A percentile compares a stretch with the other conserved stretches of the same genome.
phyloP scores from a whole-genome alignment of 2,113 vertebrate genomes.

The Charadrius vociferus region DNA sequence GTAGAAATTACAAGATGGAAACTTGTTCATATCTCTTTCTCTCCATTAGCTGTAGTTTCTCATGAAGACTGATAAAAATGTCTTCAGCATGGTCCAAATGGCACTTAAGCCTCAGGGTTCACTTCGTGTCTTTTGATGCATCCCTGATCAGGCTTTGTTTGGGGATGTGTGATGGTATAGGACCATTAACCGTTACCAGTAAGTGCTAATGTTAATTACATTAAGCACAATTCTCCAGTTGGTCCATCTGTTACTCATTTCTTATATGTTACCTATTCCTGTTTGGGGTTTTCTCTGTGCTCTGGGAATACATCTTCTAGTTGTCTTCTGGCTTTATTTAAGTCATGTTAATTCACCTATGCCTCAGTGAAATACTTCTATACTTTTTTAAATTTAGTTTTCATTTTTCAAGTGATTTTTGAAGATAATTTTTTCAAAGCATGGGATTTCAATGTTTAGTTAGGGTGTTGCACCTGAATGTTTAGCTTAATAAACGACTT shows the following conservation, averaged over 20 bases:
- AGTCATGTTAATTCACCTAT: not conserved
- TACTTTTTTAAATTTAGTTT: not conserved
- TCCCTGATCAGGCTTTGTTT: slow-evolving; percentile 38
- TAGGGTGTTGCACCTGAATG: not conserved
- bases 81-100: not conserved
- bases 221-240: slow-evolving; percentile 46
- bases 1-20: not conserved
- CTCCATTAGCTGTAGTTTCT: not conserved
- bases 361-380: not conserved
- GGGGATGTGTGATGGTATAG: slow-evolving; percentile 16
- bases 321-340: not conserved
- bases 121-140: not conserved
- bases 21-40: not conserved
- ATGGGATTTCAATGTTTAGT: not conserved
- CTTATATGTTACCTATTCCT: not conserved
- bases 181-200: slow-evolving; percentile 25
- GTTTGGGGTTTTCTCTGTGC: not conserved
- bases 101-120: not conserved
- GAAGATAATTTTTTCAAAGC: not conserved
- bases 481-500: not conserved
- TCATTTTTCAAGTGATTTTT: not conserved
- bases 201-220: slow-evolving; percentile 54
- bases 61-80: not conserved
- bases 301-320: not conserved
- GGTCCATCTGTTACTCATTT: slow-evolving; percentile 29